phyloP scores from a whole-genome alignment of 2,113 vertebrate species.

The Corythornis madagascariensis region DNA sequence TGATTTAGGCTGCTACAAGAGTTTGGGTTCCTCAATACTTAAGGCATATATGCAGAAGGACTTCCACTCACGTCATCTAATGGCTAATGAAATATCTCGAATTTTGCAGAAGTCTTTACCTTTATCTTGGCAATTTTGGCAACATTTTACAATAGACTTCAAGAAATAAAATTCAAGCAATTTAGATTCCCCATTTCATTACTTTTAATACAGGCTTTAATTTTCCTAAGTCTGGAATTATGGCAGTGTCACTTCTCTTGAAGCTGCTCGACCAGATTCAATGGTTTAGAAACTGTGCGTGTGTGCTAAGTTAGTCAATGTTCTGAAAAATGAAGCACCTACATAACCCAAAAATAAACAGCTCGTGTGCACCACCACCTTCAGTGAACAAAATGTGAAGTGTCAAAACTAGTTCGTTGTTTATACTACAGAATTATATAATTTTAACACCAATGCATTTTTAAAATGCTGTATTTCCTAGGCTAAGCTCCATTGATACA shows the following conservation, averaged over 20 bases:
- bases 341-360: not conserved
- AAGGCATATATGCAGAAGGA: not conserved
- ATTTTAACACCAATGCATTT: constrained; percentile 3
- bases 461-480: constrained; percentile 64
- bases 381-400: not conserved
- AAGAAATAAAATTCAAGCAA: not conserved
- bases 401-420: not conserved
- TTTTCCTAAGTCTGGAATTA: not conserved
- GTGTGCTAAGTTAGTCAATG: not conserved
- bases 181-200: not conserved
- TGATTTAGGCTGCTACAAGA: not conserved
- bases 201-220: not conserved
- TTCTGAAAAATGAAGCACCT: not conserved
- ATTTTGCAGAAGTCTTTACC: not conserved
- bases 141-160: not conserved
- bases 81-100: not conserved
- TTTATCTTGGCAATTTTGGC: not conserved
- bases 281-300: not conserved
- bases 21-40: not conserved
- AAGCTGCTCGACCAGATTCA: not conserved
- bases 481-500: constrained; percentile 94
- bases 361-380: not conserved
- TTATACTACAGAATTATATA: not conserved
- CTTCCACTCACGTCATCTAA: not conserved
- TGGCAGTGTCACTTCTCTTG: not conserved